Evolutionary conservation across 2,113 vertebrate genomes (phyloP).

Genomic region (Eidolon helvum): DNA sequence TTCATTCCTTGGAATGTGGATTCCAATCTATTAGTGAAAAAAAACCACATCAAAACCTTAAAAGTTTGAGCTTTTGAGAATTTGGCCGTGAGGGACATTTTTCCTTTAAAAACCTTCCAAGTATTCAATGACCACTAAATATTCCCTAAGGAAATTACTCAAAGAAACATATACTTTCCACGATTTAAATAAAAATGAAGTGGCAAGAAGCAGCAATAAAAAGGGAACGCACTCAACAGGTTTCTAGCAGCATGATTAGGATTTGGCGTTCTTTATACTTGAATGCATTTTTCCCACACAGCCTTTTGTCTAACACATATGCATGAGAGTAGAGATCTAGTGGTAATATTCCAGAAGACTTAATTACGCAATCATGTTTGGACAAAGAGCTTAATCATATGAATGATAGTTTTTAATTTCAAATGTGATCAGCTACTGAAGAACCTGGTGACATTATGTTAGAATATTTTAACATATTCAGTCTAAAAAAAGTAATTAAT

Average conservation of each 20-base stretch:
- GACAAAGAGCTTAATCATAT: slow-evolving; percentile 12
- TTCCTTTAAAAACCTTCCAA: not conserved
- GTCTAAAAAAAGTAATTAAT: not conserved
- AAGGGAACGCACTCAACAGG: not conserved
- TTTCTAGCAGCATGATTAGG: not conserved
- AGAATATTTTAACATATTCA: not conserved
- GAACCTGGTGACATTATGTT: not conserved
- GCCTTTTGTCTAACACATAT: not conserved
- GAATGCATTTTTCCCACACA: not conserved
- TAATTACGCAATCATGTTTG: not conserved
- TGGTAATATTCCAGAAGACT: not conserved
- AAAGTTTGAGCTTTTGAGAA: not conserved
- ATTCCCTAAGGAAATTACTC: not conserved
- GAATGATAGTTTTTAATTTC: slow-evolving; percentile 40
- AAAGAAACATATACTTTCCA: not conserved
- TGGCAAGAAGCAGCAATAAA: not conserved
- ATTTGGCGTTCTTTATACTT: not conserved
- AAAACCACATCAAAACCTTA: not conserved
- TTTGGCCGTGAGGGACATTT: not conserved
- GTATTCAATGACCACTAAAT: not conserved
- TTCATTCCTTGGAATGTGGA: not conserved
- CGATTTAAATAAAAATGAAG: slow-evolving; percentile 13
- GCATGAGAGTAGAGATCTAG: not conserved
- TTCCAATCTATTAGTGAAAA: not conserved
- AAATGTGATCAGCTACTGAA: not conserved